Evolutionary conservation across 1,140 invertebrate species (phyloP), one percentile per base, ranked within the genome.

Genomic region (Proales similis): DNA sequence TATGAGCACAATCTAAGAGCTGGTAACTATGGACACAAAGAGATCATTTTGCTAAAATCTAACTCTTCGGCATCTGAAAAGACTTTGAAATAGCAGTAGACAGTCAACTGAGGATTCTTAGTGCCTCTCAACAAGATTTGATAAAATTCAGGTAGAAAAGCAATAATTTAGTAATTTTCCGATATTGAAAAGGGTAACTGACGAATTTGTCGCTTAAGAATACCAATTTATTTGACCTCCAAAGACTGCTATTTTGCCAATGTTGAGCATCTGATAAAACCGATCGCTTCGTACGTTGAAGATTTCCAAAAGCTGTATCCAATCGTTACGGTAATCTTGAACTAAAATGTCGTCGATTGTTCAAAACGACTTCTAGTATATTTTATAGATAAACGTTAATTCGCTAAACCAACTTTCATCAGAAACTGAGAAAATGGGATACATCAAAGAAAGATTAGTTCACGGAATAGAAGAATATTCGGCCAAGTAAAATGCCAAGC

Each of bases 41-140:
- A 6, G 17, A 12, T 17, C 26, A 20, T 32, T 12, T 20, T 9
- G 20, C 19, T 49, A 1, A 4, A 49, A 29, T 32, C 29, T 24
- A 4, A 24, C 5, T 30, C 20, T 57, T 42, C 4, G 32, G 30
- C 17, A 12, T 7, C 14, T 38, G 19, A 14, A 12, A 1, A 57
- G 51, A 57, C 22, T 57, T 57, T 26, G 51, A 57, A 42, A 57
- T 57, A 17, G 51, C 51, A n/a, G 32, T 57, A 7, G 51, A 57
- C 38, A 42, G 45, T 19, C 30, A 57, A n/a, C n/a, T n/a, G 6
- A 57, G 45, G 1, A 57, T 42, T 14, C 45, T 57, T 42, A 42
- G 27, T 3, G 51, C 39, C 11, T 42, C 51, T 27, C 39, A 17
- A 43, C 30, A 36, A 11, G 45, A 42, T 26, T 12, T 20, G 22